Percentiles rank a stretch among this genome's conserved stretches.
These are phyloP conservation scores for Xiphias gladius DNA, from an alignment of 2,113 vertebrate genomes.

Conservation along the genomic window DNA sequence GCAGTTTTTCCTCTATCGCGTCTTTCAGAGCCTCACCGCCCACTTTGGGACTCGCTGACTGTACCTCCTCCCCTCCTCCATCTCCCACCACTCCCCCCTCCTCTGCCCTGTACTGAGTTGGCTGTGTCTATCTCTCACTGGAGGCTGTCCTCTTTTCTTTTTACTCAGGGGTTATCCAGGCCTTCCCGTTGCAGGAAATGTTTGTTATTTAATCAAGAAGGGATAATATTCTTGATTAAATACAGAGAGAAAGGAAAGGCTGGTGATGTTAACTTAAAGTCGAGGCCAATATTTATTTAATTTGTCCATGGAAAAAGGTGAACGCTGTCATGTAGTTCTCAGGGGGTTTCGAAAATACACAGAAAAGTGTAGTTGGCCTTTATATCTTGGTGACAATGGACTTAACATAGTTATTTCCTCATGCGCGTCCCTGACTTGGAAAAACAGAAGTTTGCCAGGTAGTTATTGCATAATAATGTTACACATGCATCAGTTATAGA, in stretches of 20 bases:
- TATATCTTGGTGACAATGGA: neutral
- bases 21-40: constrained; percentile 49
- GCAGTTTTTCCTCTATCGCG: constrained; percentile 38
- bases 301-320: constrained; percentile 1
- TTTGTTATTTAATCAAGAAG: constrained; percentile 64
- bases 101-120: constrained; percentile 22
- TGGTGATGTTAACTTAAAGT: neutral
- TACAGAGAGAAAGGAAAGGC: constrained; percentile 39
- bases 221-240: constrained; percentile 55
- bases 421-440: constrained; percentile 6
- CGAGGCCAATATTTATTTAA: constrained; percentile 16
- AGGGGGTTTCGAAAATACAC: constrained; percentile 19
- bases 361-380: constrained; percentile 7
- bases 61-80: constrained; percentile 9
- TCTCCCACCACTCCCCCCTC: neutral
- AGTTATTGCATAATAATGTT: neutral
- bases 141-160: constrained; percentile 46
- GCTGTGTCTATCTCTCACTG: constrained; percentile 31
- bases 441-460: neutral
- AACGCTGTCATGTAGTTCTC: constrained; percentile 6
- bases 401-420: constrained; percentile 27
- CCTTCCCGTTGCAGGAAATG: constrained; percentile 61
- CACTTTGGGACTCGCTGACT: constrained; percentile 23
- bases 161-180: constrained; percentile 45
- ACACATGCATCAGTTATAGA: neutral